Evolutionary conservation across 2,888 invertebrate species (phyloP).

Genomic region (Megastigmus dorsalis): DNA sequence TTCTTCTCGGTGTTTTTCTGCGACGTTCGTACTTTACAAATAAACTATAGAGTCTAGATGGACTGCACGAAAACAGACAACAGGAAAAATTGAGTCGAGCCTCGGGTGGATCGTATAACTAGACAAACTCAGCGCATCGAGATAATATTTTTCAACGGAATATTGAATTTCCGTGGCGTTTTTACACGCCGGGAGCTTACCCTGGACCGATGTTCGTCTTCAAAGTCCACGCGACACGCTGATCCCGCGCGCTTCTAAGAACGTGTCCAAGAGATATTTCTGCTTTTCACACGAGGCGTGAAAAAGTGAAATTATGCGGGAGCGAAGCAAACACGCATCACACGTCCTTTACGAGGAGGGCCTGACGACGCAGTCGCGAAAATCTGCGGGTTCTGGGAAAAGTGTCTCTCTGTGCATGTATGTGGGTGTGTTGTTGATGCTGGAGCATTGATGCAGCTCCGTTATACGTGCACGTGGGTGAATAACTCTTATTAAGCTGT

Average conservation of each 20-base stretch:
- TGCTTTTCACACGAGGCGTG: slow-evolving; percentile 43
- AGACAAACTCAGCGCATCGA: not conserved
- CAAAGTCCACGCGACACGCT: not conserved
- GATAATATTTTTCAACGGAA: no score
- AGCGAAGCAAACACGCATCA: no score
- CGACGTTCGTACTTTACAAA: no score
- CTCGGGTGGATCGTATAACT: not conserved
- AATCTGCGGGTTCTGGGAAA: slow-evolving; percentile 42
- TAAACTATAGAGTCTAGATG: no score
- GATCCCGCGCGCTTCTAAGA: slow-evolving; percentile 6
- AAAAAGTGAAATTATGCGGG: slow-evolving; percentile 41
- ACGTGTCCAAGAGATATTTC: slow-evolving; percentile 16
- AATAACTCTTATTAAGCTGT: no score
- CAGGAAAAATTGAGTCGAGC: not conserved
- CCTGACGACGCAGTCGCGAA: slow-evolving; percentile 16
- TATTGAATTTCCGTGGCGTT: no score
- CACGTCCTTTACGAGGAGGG: no score
- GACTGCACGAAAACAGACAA: no score
- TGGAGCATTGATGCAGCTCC: no score
- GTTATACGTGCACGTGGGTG: no score
- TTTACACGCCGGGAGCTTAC: not conserved
- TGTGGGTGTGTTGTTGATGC: slow-evolving; percentile 19
- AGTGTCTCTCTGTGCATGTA: no score
- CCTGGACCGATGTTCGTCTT: not conserved
- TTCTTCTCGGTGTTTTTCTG: no score